Conservation (phyloP, 2,113 vertebrate genomes). For the Numida meleagris region DNA sequence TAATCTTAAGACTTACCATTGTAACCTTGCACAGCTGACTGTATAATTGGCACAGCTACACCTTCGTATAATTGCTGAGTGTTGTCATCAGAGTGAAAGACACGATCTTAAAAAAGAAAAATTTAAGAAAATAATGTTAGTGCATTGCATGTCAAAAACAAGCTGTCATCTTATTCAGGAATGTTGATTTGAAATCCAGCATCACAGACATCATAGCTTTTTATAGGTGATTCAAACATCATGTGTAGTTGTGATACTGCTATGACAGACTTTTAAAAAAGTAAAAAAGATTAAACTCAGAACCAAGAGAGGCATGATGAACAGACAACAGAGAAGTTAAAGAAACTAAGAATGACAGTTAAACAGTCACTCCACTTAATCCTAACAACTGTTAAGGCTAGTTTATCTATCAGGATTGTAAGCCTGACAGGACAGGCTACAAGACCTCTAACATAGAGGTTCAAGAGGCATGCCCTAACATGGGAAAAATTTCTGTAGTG, state of each 20-base stretch:
- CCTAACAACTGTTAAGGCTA: background rate
- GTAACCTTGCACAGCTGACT: slow-evolving; percentile 91
- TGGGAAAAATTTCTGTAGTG: background rate
- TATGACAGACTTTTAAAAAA: background rate
- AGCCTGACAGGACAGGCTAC: background rate
- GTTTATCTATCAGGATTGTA: background rate
- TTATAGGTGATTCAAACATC: background rate
- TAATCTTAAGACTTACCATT: slow-evolving; percentile 82
- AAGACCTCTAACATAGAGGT: background rate
- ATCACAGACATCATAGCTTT: background rate
- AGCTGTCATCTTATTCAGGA: background rate
- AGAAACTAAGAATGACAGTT: background rate
- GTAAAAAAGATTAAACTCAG: background rate
- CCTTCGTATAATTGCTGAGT: slow-evolving; percentile 88
- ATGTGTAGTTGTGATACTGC: background rate
- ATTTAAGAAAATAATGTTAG: background rate
- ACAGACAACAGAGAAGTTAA: background rate
- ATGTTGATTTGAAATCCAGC: background rate
- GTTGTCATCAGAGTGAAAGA: slow-evolving; percentile 86
- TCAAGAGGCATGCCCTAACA: background rate
- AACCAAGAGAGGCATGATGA: background rate
- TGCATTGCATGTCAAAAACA: background rate
- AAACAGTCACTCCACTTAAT: background rate
- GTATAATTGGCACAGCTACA: slow-evolving; percentile 90
- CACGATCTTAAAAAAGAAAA: slow-evolving; percentile 81